Conservation (phyloP, 2,888 invertebrate genomes). For the Mycogona germanica region DNA sequence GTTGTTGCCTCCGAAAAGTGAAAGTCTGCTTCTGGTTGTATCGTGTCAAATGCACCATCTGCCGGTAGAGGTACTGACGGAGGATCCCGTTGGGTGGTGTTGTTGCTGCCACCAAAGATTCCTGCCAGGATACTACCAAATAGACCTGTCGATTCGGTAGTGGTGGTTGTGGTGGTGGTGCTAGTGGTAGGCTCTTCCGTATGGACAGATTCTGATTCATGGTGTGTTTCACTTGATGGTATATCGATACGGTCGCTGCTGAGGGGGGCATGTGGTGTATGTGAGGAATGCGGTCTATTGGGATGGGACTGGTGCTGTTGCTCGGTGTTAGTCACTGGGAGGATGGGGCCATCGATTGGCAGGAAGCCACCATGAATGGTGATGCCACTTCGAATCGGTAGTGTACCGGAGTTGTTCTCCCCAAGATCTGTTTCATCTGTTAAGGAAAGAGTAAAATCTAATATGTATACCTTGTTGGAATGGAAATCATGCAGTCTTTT, state of each 20-base stretch:
- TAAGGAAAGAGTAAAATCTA: not conserved
- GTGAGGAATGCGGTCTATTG: too few relatives aligned
- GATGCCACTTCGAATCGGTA: conserved; percentile 7
- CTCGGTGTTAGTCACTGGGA: too few relatives aligned
- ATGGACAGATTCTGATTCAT: not conserved
- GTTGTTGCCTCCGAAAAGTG: not conserved
- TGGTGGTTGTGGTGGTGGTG: not conserved
- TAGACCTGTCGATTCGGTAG: not conserved
- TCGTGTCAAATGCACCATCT: not conserved
- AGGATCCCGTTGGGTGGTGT: too few relatives aligned
- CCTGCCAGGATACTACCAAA: not conserved
- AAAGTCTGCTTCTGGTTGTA: not conserved
- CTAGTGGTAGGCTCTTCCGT: too few relatives aligned
- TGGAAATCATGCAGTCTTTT: too few relatives aligned
- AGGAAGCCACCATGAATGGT: conserved; percentile 32
- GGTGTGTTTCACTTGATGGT: too few relatives aligned
- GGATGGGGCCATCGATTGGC: conserved; percentile 28
- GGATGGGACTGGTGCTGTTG: too few relatives aligned
- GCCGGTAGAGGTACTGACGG: not conserved
- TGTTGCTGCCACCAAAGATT: not conserved
- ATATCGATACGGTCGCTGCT: too few relatives aligned
- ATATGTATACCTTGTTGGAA: too few relatives aligned
- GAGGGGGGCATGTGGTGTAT: too few relatives aligned
- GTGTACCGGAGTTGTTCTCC: not conserved
- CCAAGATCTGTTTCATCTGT: conserved; percentile 7